phyloP scores from a whole-genome alignment of 1,140 invertebrate species.

The Fopius arisanus region DNA sequence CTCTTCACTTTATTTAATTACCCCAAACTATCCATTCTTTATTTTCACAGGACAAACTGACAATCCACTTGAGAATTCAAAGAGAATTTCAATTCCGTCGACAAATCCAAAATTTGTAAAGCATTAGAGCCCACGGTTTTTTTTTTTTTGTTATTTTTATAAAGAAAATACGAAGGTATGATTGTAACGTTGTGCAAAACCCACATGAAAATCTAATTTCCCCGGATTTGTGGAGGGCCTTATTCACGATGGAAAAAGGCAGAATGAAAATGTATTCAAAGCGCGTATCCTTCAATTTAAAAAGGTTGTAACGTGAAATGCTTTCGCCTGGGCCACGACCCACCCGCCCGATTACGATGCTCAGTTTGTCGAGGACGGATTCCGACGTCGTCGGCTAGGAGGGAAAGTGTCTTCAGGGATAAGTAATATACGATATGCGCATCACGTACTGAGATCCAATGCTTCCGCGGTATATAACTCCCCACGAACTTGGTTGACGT shows the following conservation, averaged over 20 bases:
- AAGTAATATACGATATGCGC: conserved; percentile 36
- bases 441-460: conserved; percentile 43
- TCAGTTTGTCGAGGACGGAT: conserved; percentile 8
- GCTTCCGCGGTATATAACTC: conserved; percentile 54
- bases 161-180: too few species aligned
- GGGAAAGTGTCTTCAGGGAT: conserved; percentile 32
- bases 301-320: not conserved
- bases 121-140: too few species aligned
- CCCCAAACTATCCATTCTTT: not conserved
- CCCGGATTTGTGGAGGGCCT: not conserved
- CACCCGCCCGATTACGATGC: not conserved
- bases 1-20: not conserved
- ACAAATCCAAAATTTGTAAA: too few species aligned
- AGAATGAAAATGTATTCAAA: not conserved
- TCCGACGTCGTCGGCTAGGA: not conserved
- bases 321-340: conserved; percentile 1
- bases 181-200: too few species aligned
- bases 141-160: too few species aligned
- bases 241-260: not conserved
- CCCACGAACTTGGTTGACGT: conserved; percentile 30
- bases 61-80: too few species aligned
- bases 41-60: not conserved
- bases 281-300: not conserved
- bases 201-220: not conserved
- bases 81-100: too few species aligned